Evolutionary conservation across 2,797 vertebrate genomes (phyloP), one percentile per base, ranked within the genome.

Genomic region (Helostoma temminkii): DNA sequence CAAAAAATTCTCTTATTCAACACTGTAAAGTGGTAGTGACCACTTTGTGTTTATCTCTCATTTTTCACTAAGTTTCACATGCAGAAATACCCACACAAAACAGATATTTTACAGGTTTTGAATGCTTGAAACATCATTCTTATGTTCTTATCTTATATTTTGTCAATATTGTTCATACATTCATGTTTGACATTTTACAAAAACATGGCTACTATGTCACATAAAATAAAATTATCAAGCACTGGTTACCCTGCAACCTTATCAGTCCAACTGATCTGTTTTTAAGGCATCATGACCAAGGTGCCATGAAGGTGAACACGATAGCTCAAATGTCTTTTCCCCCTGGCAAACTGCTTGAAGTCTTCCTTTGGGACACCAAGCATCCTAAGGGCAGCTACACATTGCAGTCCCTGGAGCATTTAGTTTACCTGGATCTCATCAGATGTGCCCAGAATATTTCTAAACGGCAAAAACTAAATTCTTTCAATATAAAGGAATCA

Each of bases 331-430:
- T 34, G 0, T 18, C 0, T n/a, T 58, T 54, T 64, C 1, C 26
- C 28, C 2, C 24, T 11, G 50, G 14, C 34, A 15, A 60, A 30
- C 32, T 60, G 19, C 4, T 32, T 32, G 3, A 71, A 30, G 19
- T 58, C 34, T 18, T 28, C 18, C 48, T 64, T 16, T 8, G 42
- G 4, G 37, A 28, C n/a, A 42, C n/a, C 7, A 34, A 57, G 18
- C 7, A 56, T 52, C 54, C 15, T 37, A 15, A 32, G 28, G n/a
- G n/a, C 37, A 53, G 11, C 61, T 63, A 9, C 10, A 54, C 66
- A 3, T 57, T 30, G 14, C 1, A 9, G 9, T 43, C 14, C 32
- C 39, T 34, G 9, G 21, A 46, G 43, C 43, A 59, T 24, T 43
- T 25, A 34, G n/a, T 14, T 32, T 5, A 54, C 36, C 59, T 64